phyloP scores from a whole-genome alignment of 2,888 invertebrate genomes.

The Agapostemon virescens region DNA sequence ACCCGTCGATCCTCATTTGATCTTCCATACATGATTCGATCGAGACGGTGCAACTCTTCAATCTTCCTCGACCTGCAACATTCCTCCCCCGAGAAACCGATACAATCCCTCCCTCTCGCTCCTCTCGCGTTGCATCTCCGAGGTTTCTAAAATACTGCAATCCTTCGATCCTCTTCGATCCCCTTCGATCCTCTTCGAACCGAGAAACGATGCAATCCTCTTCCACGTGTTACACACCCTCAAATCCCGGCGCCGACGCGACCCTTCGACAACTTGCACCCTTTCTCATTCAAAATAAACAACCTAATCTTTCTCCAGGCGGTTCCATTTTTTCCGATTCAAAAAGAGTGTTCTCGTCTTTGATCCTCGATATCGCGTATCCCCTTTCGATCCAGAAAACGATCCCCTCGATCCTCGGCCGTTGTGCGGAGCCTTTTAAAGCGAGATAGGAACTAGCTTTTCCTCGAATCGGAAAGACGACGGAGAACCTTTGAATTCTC shows the following conservation, averaged over 20 bases:
- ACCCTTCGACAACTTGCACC: not conserved
- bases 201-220: not conserved
- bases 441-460: not conserved
- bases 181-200: not conserved
- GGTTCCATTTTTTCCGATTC: not conserved
- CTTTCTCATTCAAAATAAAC: not conserved
- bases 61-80: not conserved
- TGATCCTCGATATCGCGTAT: not conserved
- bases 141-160: not conserved
- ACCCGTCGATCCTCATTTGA: not conserved
- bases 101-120: not conserved
- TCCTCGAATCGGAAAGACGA: not conserved
- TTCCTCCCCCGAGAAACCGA: not conserved
- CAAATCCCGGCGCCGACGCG: not conserved
- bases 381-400: not conserved
- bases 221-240: not conserved
- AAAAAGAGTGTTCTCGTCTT: not conserved
- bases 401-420: not conserved
- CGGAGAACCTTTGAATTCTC: slow-evolving; percentile 1
- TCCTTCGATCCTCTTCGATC: not conserved
- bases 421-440: not conserved
- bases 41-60: not conserved
- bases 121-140: not conserved
- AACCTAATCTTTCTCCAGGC: not conserved
- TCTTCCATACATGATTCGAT: not conserved